Conservation (phyloP, 2,888 invertebrate species). For the Machimus atricapillus region DNA sequence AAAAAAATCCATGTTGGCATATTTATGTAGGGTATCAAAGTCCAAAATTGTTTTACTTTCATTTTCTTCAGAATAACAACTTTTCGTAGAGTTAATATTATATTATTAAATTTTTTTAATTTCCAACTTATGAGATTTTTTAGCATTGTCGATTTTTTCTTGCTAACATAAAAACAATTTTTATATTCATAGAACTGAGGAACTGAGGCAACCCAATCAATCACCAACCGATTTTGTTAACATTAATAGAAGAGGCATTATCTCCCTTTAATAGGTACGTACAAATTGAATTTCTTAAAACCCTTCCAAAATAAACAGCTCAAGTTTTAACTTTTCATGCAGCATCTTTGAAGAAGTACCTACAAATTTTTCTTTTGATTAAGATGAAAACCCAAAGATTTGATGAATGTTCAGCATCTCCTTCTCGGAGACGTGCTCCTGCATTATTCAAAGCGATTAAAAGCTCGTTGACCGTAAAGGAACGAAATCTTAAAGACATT, state of each 20-base stretch:
- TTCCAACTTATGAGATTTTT: too few species aligned
- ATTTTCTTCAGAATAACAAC: too few species aligned
- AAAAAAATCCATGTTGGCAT: too few species aligned
- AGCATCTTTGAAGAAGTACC: neutral
- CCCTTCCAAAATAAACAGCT: neutral
- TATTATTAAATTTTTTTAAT: too few species aligned
- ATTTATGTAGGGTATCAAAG: too few species aligned
- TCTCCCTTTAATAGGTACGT: neutral
- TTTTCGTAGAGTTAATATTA: too few species aligned
- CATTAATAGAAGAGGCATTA: neutral
- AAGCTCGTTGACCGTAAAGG: neutral
- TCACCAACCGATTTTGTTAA: neutral
- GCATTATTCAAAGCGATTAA: neutral
- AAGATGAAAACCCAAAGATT: neutral
- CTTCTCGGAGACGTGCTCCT: neutral
- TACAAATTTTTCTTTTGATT: neutral
- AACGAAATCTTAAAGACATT: neutral
- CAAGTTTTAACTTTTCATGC: neutral
- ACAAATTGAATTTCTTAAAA: neutral
- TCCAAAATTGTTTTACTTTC: too few species aligned
- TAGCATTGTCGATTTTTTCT: too few species aligned
- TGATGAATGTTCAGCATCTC: neutral
- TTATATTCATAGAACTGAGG: neutral
- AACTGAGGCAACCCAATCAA: neutral
- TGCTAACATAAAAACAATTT: too few species aligned